Evolutionary conservation across 2,888 invertebrate genomes (phyloP).

Genomic region (Steinernema carpocapsae): DNA sequence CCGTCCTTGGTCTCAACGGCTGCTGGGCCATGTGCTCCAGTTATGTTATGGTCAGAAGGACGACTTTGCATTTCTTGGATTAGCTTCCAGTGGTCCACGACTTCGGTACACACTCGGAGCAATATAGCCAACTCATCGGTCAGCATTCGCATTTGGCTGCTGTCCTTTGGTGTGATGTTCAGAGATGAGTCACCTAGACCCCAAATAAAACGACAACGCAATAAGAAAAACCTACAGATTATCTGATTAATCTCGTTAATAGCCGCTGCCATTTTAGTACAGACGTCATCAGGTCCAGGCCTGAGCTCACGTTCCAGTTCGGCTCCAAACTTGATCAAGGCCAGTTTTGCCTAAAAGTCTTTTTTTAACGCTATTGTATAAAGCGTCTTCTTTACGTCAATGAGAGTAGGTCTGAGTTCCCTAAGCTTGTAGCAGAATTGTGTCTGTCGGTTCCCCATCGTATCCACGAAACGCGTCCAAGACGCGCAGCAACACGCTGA

Average conservation of each 20-base stretch:
- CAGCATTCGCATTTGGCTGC: slow-evolving; percentile 50
- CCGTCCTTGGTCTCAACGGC: slow-evolving; percentile 13
- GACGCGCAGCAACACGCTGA: slow-evolving; percentile 39
- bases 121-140: slow-evolving; percentile 49
- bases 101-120: slow-evolving; percentile 17
- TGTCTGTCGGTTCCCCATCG: slow-evolving; percentile 54
- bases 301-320: slow-evolving; percentile 14
- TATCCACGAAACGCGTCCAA: slow-evolving; percentile 51
- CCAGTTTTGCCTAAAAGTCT: slow-evolving; percentile 21
- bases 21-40: neutral
- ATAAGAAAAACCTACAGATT: slow-evolving; percentile 5
- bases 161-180: slow-evolving; percentile 56
- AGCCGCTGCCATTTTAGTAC: slow-evolving; percentile 6
- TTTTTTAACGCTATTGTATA: neutral
- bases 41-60: neutral
- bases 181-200: slow-evolving; percentile 48
- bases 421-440: slow-evolving; percentile 49
- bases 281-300: slow-evolving; percentile 10
- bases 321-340: slow-evolving; percentile 20
- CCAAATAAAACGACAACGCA: neutral
- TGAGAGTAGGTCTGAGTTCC: slow-evolving; percentile 47
- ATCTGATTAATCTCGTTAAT: slow-evolving; percentile 20
- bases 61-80: neutral
- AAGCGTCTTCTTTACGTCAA: slow-evolving; percentile 42
- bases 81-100: slow-evolving; percentile 20